Evolutionary conservation across 35 echinoderm and acorn worm species (phyloP), one percentile per base, ranked within the genome.

Genomic region (Hemicentrotus pulcherrimus): DNA sequence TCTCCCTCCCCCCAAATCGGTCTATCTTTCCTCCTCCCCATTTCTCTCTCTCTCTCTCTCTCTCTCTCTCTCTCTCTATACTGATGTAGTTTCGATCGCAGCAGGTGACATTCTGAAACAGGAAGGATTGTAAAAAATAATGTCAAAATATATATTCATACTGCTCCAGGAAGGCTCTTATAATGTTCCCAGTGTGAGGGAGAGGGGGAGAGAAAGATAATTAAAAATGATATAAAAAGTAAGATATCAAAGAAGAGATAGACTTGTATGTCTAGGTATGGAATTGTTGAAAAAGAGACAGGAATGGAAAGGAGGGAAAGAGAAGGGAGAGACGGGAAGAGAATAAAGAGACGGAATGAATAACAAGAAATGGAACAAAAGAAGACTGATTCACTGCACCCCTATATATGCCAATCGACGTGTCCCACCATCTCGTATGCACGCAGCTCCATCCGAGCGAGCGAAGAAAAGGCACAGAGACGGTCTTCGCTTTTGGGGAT

Each of bases 341-440:
- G 16, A 45, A 33, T 32, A 31, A 31, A 41, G 16, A 16, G 52
- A 59, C 11, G 52, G 52, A 9, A 59, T 59, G 52, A 90, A 90
- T 90, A 41, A 32, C 11, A 41, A 41, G 88, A 9, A 90, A 32
- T 41, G 9, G 46, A 90, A 33, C 32, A 90, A 90, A 90, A 24
- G 32, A 90, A 90, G 9, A 10, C 28, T 22, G 86, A 55, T 55
- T 55, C 86, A 86, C 32, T 41, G 9, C 88, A 90, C 88, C 88
- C 88, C 88, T 90, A 12, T 19, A 12, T 19, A n/a, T 8, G 4
- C 14, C 18, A 90, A 24, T 90, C 88, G 88, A 90, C 31, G 31
- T 47, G 88, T 90, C 88, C 46, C 88, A 90, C 19, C 65, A 78
- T 78, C 65, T 90, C 88, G 15, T 41, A 90, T 90, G 12, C 46